phyloP scores from a whole-genome alignment of 2,888 invertebrate genomes.

The Strigamia crassipes region DNA sequence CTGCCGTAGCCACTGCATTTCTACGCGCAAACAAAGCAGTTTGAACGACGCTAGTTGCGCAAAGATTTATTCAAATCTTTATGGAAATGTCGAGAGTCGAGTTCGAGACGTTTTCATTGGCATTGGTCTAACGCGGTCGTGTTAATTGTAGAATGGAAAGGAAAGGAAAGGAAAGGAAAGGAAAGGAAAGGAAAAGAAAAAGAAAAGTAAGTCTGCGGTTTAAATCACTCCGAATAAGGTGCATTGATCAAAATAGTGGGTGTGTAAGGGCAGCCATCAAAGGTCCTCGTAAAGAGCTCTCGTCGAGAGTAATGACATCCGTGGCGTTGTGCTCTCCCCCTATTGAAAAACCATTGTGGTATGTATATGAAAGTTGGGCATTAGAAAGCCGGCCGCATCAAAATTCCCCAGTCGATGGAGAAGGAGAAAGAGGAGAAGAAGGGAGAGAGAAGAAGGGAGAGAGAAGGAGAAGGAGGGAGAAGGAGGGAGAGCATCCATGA shows the following conservation, averaged over 20 bases:
- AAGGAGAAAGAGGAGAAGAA: background rate
- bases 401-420: constrained; percentile 1
- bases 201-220: background rate
- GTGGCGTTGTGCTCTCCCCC: background rate
- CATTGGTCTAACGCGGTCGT: too few relatives aligned
- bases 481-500: background rate
- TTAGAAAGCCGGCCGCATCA: constrained; percentile 21
- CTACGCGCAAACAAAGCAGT: too few relatives aligned
- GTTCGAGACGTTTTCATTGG: background rate
- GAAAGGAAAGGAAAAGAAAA: too few relatives aligned
- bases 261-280: background rate
- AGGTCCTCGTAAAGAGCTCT: constrained; percentile 8
- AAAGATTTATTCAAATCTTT: background rate
- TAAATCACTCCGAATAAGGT: background rate
- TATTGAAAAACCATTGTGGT: constrained; percentile 33
- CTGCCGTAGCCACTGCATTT: too few relatives aligned
- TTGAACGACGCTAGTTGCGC: too few relatives aligned
- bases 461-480: background rate
- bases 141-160: too few relatives aligned
- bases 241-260: background rate
- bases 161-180: too few relatives aligned
- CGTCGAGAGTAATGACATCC: constrained; percentile 20
- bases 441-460: background rate
- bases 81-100: too few relatives aligned
- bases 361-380: constrained; percentile 32